phyloP scores from a whole-genome alignment of 2,113 vertebrate genomes.

The Nanger granti region DNA sequence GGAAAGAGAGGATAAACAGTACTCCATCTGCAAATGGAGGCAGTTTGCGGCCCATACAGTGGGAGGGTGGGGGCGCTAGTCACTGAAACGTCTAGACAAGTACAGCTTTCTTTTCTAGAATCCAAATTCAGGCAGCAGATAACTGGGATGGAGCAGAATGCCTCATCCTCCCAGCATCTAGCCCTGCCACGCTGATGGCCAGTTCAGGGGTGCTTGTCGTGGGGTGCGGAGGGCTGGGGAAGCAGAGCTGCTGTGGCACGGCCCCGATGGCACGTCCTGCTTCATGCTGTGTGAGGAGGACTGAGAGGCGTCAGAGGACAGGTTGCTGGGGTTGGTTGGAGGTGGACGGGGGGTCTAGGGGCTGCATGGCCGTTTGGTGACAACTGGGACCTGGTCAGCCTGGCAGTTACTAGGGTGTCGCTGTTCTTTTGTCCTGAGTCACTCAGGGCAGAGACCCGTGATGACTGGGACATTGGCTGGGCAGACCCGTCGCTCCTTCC shows the following conservation, averaged over 20 bases:
- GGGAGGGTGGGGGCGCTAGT: constrained; percentile 19
- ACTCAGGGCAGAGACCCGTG: accelerated
- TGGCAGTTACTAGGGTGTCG: accelerated
- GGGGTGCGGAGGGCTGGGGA: background rate
- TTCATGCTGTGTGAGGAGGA: background rate
- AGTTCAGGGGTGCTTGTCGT: accelerated
- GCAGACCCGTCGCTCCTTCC: background rate
- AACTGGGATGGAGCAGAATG: background rate
- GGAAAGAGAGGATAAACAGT: no score
- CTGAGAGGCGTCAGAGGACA: background rate
- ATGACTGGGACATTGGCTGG: background rate
- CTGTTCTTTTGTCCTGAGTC: background rate
- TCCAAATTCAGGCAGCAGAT: constrained; percentile 49
- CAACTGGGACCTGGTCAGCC: background rate
- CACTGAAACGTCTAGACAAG: background rate
- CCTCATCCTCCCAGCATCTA: accelerated
- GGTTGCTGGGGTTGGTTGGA: background rate
- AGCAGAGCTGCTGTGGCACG: accelerated
- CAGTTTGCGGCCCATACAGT: constrained; percentile 45
- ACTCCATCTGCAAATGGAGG: constrained; percentile 21
- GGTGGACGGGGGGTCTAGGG: accelerated
- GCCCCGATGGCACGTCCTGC: background rate
- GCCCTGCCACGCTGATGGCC: accelerated
- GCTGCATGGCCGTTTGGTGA: accelerated
- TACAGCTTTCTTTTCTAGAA: constrained; percentile 53